Evolutionary conservation across 1,140 invertebrate genomes (phyloP), one percentile per base, ranked within the genome.

Genomic region (Zaprionus tsacasi): DNA sequence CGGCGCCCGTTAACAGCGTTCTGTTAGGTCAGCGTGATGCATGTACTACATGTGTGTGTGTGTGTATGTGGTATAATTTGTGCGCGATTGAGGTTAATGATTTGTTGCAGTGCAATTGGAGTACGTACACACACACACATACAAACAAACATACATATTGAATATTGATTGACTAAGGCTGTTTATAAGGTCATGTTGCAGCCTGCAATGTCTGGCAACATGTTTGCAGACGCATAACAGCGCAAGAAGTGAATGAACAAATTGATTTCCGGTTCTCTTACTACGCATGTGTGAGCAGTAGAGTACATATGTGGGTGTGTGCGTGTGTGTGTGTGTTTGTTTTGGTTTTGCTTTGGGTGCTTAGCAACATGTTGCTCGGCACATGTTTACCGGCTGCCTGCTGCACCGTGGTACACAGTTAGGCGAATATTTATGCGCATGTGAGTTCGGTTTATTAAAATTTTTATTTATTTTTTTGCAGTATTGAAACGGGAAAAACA

Each of bases 281-380:
- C 52, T 55, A 33, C 52, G 25, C 52, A 50, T 33, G 52, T 67
- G 27, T 67, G 40, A 25, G 55, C 12, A 25, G 38, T 33, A 30
- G 15, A 30, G 15, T 17, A 4, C 12, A 70, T 38, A 27, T 43
- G 6, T 63, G 27, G 33, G 33, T 30, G 6, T 35, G 43, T 48
- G 27, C 54, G 40, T 67, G 30, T 58, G 27, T 54, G 36, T 63
- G 33, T 10, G 30, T 21, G 25, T 66, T 72, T 59, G 15, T 65
- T 57, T 40, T 56, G 57, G 11, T 63, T 56, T 30, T 13, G 56
- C 17, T 21, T 21, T 21, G 10, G 7, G 35, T 17, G 25, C 38
- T 76, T 40, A 45, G 55, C 55, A 76, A 55, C 73, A 71, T 71
- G 69, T 36, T 65, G 73, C 56, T 30, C 36, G 27, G 13, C 13